Evolutionary conservation across 1,140 invertebrate genomes (phyloP), one percentile per base, ranked within the genome.

Genomic region (Papilio polytes): DNA sequence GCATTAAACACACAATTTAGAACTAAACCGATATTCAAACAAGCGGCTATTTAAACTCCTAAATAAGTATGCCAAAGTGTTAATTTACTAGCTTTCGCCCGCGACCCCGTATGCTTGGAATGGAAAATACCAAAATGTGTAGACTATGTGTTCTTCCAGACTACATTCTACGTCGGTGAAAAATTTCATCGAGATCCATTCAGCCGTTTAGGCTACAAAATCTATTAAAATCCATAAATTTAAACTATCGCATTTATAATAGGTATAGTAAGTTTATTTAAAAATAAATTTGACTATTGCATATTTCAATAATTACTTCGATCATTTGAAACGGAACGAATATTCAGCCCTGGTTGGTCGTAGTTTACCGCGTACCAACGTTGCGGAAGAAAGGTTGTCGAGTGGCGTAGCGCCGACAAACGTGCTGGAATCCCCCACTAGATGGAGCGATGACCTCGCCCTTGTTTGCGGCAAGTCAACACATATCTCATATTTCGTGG

Each of bases 371-470:
- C 59, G 59, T 51, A 77, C 74, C 51, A 56, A 41, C 74, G 51
- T 59, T 51, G 74, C 26, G 48, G 74, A 78, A 78, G 53, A 78
- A 78, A 78, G 74, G 48, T 56, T 31, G 51, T 78, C 31, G 51
- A 78, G 74, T 78, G 48, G 74, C 74, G 13, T 59, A 59, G 51
- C 74, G 18, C 74, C 48, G 74, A 51, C 74, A 78, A 78, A 78
- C 74, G 51, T 20, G 53, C 53, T 78, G 59, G 48, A 36, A 31
- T 22, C 12, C 74, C 74, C 74, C 31, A 78, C 74, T 78, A 78
- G 74, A 78, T 56, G 74, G 74, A 78, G 18, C 74, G 74, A 78
- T 26, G 74, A 78, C 74, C 74, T 78, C 48, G 46, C 20, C 51
- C 26, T 31, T 78, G 74, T 78, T 78, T 56, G 74, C 74, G 51